Evolutionary conservation across 2,888 invertebrate genomes (phyloP), one percentile per base, ranked within the genome.

Genomic region (Itoplectis maculator): DNA sequence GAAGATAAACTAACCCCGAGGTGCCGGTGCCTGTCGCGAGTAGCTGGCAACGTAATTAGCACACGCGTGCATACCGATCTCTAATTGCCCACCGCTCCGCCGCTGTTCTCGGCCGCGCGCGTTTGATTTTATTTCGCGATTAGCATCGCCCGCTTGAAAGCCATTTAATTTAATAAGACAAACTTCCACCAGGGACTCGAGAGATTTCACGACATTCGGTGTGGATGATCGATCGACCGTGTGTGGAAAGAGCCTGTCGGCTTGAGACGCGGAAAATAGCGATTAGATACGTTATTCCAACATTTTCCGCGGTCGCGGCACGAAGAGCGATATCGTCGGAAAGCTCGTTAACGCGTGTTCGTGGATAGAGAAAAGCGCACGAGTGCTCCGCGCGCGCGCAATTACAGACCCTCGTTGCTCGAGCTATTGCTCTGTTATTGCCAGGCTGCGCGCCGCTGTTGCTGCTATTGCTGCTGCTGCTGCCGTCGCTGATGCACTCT

Each of bases 261-360:
- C n/a, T n/a, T 15, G 37, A 9, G 9, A 9, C 3, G n/a, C 29
- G 29, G 29, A 29, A 29, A 29, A 5, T 3, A 29, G 29, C 29
- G 29, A 3, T 29, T 29, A 29, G 29, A 29, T 29, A 23, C 23
- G 13, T 37, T 61, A 7, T 61, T 37, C 35, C 61, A 8, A 9
- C 37, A 61, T 68, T 75, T 80, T 70, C 59, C 68, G 35, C 23
- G 63, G 6, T 47, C 11, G 63, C 23, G 42, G 9, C 47, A 35
- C 37, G 37, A 37, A 18, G 37, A 11, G 40, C 40, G 76, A 76
- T n/a, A n/a, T 61, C 47, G 23, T 68, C 63, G 72, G 23, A 56
- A 79, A 79, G 79, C 82, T 73, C 72, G 77, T 83, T 80, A 79
- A 73, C 72, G n/a, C n/a, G 29, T 29, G 47, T 66, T 68, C 23